phyloP scores from a whole-genome alignment of 2,888 invertebrate species.

The Brenthis ino region DNA sequence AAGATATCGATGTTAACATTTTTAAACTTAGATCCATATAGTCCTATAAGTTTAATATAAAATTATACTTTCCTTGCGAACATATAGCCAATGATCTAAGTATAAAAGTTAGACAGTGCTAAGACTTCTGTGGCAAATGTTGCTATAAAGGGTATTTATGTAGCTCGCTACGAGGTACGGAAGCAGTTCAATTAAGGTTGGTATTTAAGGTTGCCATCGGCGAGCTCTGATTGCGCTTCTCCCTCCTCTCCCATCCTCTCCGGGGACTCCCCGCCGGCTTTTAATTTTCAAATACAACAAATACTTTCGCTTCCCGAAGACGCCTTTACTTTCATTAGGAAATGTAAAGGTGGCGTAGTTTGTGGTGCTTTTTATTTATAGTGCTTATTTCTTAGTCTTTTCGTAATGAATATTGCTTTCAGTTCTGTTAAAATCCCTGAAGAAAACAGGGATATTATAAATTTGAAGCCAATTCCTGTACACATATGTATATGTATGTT shows the following conservation, averaged over 20 bases:
- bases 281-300: constrained; percentile 80
- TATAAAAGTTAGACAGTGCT: constrained; percentile 46
- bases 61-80: not conserved
- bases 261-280: constrained; percentile 68
- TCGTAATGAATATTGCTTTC: constrained; percentile 32
- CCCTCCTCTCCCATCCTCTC: constrained; percentile 51
- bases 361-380: constrained; percentile 32
- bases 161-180: constrained; percentile 62
- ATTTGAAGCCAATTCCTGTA: constrained; percentile 1
- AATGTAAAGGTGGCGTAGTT: constrained; percentile 39
- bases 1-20: too few relatives aligned
- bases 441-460: not conserved
- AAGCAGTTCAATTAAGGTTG: constrained; percentile 81
- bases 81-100: not conserved
- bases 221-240: constrained; percentile 74
- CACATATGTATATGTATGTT: not conserved
- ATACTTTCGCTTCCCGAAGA: constrained; percentile 59
- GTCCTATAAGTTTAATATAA: too few relatives aligned
- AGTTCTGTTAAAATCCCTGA: constrained; percentile 19
- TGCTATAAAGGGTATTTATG: constrained; percentile 75
- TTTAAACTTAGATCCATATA: too few relatives aligned
- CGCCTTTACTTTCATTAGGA: constrained; percentile 45
- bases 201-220: constrained; percentile 78
- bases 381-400: constrained; percentile 33
- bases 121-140: constrained; percentile 65